Conservation (phyloP, 2,797 vertebrate genomes). For the Mallotus villosus region DNA sequence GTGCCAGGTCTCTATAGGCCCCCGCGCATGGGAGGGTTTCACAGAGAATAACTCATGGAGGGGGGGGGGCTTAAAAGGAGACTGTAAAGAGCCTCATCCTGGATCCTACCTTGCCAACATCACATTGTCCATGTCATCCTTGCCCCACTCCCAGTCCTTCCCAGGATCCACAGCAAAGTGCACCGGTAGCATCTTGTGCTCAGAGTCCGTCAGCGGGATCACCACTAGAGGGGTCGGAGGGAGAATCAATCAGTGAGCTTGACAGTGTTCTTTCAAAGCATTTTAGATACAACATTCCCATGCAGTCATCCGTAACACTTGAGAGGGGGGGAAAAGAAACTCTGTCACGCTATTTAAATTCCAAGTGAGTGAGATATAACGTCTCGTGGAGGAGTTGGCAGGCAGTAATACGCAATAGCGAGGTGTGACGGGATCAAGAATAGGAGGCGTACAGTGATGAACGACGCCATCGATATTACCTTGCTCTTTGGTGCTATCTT, state of each 20-base stretch:
- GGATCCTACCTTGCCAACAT: slow-evolving; percentile 84
- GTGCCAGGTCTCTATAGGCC: slow-evolving; percentile 22
- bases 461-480: slow-evolving; percentile 66
- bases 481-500: slow-evolving; percentile 88
- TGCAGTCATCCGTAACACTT: too few relatives aligned
- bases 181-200: slow-evolving; percentile 93
- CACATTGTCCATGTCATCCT: slow-evolving; percentile 89
- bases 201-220: slow-evolving; percentile 93
- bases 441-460: neutral
- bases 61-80: neutral
- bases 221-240: slow-evolving; percentile 75
- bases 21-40: slow-evolving; percentile 2
- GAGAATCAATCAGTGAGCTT: too few relatives aligned
- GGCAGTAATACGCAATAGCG: too few relatives aligned
- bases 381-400: too few relatives aligned
- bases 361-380: too few relatives aligned
- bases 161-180: slow-evolving; percentile 97
- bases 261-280: too few relatives aligned
- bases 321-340: too few relatives aligned
- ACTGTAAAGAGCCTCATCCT: neutral
- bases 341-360: too few relatives aligned
- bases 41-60: neutral
- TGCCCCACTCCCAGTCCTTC: slow-evolving; percentile 95
- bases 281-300: too few relatives aligned
- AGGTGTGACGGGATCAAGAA: neutral